Evolutionary conservation across 2,888 invertebrate genomes (phyloP).

Genomic region (Cataglyphis cursor): DNA sequence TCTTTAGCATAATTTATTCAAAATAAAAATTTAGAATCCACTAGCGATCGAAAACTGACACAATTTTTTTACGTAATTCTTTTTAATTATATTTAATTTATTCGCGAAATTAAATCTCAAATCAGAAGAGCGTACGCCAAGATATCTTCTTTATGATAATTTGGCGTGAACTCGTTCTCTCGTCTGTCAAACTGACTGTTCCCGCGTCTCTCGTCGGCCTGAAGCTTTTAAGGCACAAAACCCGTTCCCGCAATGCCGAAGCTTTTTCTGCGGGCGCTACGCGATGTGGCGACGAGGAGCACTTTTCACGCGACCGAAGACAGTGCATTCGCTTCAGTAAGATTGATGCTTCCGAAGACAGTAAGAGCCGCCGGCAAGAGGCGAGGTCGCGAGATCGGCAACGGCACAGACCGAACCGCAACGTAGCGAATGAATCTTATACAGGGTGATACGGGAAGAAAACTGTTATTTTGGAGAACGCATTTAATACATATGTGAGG

Average conservation of each 20-base stretch:
- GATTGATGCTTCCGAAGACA: constrained; percentile 68
- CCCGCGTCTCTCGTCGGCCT: constrained; percentile 14
- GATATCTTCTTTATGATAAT: constrained; percentile 49
- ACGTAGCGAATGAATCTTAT: constrained; percentile 59
- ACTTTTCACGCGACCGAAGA: constrained; percentile 53
- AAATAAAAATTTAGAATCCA: not conserved
- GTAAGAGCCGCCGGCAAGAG: constrained; percentile 41
- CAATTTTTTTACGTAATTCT: not conserved
- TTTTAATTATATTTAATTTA: not conserved
- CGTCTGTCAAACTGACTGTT: constrained; percentile 38
- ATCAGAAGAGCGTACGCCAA: not conserved
- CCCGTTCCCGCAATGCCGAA: constrained; percentile 53
- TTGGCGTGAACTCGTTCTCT: constrained; percentile 15
- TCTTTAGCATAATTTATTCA: not conserved
- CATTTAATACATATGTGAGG: not conserved
- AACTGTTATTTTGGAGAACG: not conserved
- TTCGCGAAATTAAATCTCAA: not conserved
- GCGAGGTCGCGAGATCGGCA: constrained; percentile 39
- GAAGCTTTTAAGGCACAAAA: constrained; percentile 65
- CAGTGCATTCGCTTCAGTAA: constrained; percentile 57
- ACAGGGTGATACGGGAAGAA: constrained; percentile 15
- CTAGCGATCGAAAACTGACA: not conserved
- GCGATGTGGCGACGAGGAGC: constrained; percentile 39
- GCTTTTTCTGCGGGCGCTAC: constrained; percentile 56
- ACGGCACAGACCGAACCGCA: constrained; percentile 53